Percentiles rank a stretch among this genome's conserved stretches.
Evolutionary conservation across 2,888 invertebrate species (phyloP).

Genomic region (Lucinisca nassula): DNA sequence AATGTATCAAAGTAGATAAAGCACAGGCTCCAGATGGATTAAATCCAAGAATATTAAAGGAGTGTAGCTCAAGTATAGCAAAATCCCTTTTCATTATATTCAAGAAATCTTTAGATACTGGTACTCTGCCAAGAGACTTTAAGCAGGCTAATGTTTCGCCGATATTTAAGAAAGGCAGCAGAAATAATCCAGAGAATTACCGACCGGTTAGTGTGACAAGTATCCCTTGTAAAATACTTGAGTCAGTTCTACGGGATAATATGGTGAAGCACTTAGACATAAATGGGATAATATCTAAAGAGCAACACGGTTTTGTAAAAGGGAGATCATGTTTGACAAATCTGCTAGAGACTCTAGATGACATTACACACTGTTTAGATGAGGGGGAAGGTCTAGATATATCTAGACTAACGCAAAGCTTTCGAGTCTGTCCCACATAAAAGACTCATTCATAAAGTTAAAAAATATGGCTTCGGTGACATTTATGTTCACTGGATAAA

Average conservation of each 20-base stretch:
- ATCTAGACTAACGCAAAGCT: neutral
- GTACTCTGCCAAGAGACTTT: neutral
- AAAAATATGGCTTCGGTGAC: neutral
- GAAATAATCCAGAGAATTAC: neutral
- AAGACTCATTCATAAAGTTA: neutral
- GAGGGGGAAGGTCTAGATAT: neutral
- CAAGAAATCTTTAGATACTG: neutral
- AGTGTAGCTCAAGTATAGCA: neutral
- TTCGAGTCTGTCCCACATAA: neutral
- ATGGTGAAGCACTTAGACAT: neutral
- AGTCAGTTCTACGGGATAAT: neutral
- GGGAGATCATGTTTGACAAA: neutral
- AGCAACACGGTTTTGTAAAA: neutral
- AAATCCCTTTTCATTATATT: neutral
- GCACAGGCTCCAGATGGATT: neutral
- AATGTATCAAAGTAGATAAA: neutral
- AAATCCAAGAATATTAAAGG: neutral
- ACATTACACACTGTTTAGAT: neutral
- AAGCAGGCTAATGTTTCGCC: neutral
- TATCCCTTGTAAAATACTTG: neutral
- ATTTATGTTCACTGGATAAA: neutral
- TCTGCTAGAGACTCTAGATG: neutral
- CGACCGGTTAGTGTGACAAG: neutral
- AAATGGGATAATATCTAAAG: neutral
- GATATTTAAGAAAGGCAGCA: neutral